These are phyloP conservation scores for Hypsopygia costalis DNA, from an alignment of 2,888 invertebrate species.

Conservation along the genomic window DNA sequence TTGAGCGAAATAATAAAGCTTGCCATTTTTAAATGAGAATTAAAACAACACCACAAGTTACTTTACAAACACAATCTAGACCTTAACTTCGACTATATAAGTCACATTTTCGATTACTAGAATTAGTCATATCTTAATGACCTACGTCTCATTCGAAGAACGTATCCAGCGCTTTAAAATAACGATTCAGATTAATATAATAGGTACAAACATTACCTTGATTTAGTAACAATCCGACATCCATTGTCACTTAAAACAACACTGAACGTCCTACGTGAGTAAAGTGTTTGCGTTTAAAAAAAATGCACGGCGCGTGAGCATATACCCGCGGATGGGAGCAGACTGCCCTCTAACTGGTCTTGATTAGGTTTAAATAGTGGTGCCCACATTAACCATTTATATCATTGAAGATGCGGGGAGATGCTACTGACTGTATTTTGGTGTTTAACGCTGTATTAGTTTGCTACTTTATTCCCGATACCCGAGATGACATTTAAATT, in stretches of 20 bases:
- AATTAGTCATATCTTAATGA: no score
- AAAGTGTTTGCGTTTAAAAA: conserved; percentile 9
- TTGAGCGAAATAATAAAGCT: no score
- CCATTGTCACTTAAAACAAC: conserved; percentile 10
- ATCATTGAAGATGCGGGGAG: conserved; percentile 69
- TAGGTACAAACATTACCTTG: background rate
- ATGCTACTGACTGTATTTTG: conserved; percentile 52
- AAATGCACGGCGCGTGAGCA: conserved; percentile 34
- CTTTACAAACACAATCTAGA: background rate
- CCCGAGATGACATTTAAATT: no score
- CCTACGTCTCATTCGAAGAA: no score
- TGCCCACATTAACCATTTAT: conserved; percentile 81
- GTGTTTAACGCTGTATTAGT: conserved; percentile 14
- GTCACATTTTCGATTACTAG: background rate
- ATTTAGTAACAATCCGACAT: conserved; percentile 5
- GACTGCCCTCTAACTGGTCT: conserved; percentile 82
- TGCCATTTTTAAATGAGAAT: no score
- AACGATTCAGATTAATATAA: background rate
- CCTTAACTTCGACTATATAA: background rate
- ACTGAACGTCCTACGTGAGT: conserved; percentile 6
- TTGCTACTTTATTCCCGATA: background rate
- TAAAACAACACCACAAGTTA: background rate
- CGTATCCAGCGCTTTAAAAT: no score
- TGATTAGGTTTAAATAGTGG: conserved; percentile 85
- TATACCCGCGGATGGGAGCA: conserved; percentile 63